Percentiles rank a stretch among this genome's conserved stretches.
These are phyloP conservation scores for Stomatorhinus walkeri DNA, from an alignment of 2,797 vertebrate genomes.

Conservation along the genomic window DNA sequence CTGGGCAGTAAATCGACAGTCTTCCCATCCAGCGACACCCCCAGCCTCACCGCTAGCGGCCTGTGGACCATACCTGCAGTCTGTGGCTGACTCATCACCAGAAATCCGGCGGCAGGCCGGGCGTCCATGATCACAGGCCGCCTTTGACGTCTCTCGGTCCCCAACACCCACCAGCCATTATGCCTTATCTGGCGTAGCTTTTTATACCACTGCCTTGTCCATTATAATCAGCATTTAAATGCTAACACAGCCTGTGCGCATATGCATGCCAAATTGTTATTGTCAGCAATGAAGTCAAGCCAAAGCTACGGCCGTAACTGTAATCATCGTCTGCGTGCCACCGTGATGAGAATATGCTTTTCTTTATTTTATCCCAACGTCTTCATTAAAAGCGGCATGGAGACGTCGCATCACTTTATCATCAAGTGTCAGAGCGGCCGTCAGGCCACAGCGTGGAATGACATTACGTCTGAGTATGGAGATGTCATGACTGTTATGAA, in stretches of 20 bases:
- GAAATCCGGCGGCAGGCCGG: neutral
- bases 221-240: conserved; percentile 26
- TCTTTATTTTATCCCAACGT: conserved; percentile 47
- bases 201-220: conserved; percentile 28
- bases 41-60: neutral
- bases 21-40: neutral
- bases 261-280: conserved; percentile 41
- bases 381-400: conserved; percentile 41
- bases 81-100: neutral
- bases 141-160: conserved; percentile 6
- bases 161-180: conserved; percentile 28
- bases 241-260: conserved; percentile 27
- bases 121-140: neutral
- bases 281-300: conserved; percentile 37
- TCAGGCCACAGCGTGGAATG: conserved; percentile 2
- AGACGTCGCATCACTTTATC: conserved; percentile 47
- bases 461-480: neutral
- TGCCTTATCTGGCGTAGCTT: conserved; percentile 35
- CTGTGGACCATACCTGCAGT: conserved; percentile 2
- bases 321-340: conserved; percentile 34
- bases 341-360: conserved; percentile 35
- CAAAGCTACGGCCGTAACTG: conserved; percentile 29
- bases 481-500: conserved; percentile 31
- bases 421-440: conserved; percentile 34
- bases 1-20: neutral